Conservation (phyloP, 2,888 invertebrate genomes). For the Drosophila acutilabella region DNA sequence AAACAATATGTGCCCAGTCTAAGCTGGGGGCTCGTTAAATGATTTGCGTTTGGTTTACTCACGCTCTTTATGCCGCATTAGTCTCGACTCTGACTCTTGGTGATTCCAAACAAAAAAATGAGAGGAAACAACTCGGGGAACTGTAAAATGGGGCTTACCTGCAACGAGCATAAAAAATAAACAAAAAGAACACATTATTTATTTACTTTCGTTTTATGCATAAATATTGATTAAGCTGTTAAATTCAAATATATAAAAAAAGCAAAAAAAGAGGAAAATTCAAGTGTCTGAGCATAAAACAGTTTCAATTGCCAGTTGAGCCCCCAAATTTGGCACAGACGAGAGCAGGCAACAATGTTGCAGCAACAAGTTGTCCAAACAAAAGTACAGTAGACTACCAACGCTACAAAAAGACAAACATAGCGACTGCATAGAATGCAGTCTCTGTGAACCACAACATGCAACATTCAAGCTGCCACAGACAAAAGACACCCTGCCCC, state of each 20-base stretch:
- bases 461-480: constrained; percentile 58
- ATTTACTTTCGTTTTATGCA: constrained; percentile 72
- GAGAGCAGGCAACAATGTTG: constrained; percentile 60
- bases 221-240: constrained; percentile 77
- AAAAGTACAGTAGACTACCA: constrained; percentile 68
- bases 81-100: constrained; percentile 41
- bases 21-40: constrained; percentile 78
- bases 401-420: constrained; percentile 56
- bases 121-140: neutral
- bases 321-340: neutral
- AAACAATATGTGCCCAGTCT: constrained; percentile 78
- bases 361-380: constrained; percentile 54
- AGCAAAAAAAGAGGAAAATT: constrained; percentile 12
- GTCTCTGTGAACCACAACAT: constrained; percentile 39
- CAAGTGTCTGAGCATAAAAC: constrained; percentile 41
- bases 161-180: constrained; percentile 65
- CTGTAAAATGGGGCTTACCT: constrained; percentile 77
- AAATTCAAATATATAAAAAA: constrained; percentile 45
- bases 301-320: constrained; percentile 47
- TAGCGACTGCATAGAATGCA: constrained; percentile 58
- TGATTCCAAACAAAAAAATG: constrained; percentile 31
- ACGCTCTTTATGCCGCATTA: constrained; percentile 70
- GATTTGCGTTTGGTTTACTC: constrained; percentile 75
- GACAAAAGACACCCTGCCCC: constrained; percentile 19
- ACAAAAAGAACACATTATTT: constrained; percentile 36